These are phyloP conservation scores for Metallyticus violacea DNA, from an alignment of 2,888 invertebrate genomes.

Conservation along the genomic window DNA sequence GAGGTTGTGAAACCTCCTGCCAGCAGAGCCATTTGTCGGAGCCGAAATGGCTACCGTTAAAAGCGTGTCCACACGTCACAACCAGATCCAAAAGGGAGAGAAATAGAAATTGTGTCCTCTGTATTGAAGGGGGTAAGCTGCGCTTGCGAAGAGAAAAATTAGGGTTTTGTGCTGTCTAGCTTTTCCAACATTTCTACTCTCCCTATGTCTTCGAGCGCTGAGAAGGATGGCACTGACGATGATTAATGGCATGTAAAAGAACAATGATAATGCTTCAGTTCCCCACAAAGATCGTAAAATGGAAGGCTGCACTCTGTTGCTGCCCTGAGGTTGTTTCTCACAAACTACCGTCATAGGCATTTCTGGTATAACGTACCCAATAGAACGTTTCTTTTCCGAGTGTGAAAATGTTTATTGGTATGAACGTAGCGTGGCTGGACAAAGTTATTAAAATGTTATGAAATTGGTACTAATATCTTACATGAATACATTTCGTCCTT, in stretches of 20 bases:
- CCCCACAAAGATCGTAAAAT: neutral
- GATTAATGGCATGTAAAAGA: neutral
- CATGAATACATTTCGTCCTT: too few species aligned
- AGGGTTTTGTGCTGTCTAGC: neutral
- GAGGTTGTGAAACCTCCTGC: neutral
- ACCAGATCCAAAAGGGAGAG: slow-evolving; percentile 17
- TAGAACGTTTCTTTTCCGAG: too few species aligned
- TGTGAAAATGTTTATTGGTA: too few species aligned
- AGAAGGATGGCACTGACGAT: neutral
- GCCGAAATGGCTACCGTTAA: slow-evolving; percentile 22
- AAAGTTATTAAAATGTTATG: too few species aligned
- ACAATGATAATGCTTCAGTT: neutral
- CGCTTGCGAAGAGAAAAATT: neutral
- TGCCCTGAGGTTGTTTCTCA: too few species aligned
- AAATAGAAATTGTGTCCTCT: neutral
- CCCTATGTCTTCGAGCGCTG: neutral
- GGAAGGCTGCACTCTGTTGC: neutral
- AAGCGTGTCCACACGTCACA: slow-evolving; percentile 31
- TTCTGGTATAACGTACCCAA: too few species aligned
- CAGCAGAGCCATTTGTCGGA: slow-evolving; percentile 21
- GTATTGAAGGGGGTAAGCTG: neutral
- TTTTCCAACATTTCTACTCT: neutral
- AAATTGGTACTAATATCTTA: too few species aligned
- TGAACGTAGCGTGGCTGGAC: too few species aligned
- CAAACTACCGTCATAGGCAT: too few species aligned